phyloP scores from a whole-genome alignment of 2,113 vertebrate species.

The Pachyramphus minor region DNA sequence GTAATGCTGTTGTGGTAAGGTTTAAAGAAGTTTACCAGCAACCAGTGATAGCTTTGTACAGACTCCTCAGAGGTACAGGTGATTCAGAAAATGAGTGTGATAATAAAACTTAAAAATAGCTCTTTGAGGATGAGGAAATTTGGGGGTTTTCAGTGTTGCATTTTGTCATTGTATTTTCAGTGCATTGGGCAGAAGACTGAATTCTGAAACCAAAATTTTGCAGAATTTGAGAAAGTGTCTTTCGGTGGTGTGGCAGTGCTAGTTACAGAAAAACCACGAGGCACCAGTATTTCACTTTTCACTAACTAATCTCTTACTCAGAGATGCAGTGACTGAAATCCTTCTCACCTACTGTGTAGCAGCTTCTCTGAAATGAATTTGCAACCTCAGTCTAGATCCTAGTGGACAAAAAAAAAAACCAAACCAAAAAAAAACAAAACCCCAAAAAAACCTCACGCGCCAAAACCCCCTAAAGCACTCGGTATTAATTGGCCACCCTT shows the following conservation, averaged over 20 bases:
- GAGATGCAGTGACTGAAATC: slow-evolving; percentile 5
- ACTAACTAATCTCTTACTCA: background rate
- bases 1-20: background rate
- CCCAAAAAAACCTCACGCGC: background rate
- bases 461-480: background rate
- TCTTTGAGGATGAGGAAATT: background rate
- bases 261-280: background rate
- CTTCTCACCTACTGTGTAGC: background rate
- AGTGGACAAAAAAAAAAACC: background rate
- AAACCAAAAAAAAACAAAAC: too few relatives aligned
- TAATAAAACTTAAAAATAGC: background rate
- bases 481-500: slow-evolving; percentile 49
- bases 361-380: slow-evolving; percentile 17
- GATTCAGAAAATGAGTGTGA: background rate
- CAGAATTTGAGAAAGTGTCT: background rate
- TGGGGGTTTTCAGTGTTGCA: background rate
- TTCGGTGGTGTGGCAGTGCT: background rate
- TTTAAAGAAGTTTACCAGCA: background rate
- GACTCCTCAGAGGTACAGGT: background rate
- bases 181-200: background rate
- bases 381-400: background rate
- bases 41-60: background rate
- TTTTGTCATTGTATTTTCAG: background rate
- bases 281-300: background rate
- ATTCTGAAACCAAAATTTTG: background rate